These are phyloP conservation scores for Hippocampus zosterae DNA, from an alignment of 2,113 vertebrate genomes.

Conservation along the genomic window DNA sequence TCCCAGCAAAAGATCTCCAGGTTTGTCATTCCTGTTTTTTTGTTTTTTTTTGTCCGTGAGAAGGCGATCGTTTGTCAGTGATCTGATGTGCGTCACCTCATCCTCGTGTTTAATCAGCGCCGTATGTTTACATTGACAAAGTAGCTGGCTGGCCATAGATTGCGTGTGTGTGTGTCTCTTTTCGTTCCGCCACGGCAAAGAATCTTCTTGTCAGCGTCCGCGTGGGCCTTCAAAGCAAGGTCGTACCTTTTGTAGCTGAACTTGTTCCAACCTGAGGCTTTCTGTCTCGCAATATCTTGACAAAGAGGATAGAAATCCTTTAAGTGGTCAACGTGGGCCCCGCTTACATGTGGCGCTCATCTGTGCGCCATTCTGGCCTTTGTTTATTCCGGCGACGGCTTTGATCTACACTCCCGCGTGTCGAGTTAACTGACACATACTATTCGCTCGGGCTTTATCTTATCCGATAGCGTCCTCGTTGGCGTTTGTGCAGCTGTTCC, in stretches of 20 bases:
- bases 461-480: slow-evolving; percentile 1
- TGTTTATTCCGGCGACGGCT: slow-evolving; percentile 59
- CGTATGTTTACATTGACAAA: slow-evolving; percentile 41
- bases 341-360: slow-evolving; percentile 70
- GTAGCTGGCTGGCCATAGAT: slow-evolving; percentile 39
- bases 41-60: background rate
- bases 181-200: slow-evolving; percentile 35
- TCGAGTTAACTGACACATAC: slow-evolving; percentile 34
- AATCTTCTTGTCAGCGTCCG: slow-evolving; percentile 61
- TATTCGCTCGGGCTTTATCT: slow-evolving; percentile 21
- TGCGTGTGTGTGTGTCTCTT: slow-evolving; percentile 33
- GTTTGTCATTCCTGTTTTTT: slow-evolving; percentile 60
- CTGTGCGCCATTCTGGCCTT: slow-evolving; percentile 52
- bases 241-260: slow-evolving; percentile 47
- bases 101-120: slow-evolving; percentile 19
- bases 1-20: slow-evolving; percentile 90
- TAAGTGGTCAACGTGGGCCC: slow-evolving; percentile 57
- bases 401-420: slow-evolving; percentile 43
- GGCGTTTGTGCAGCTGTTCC: slow-evolving; percentile 8
- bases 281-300: slow-evolving; percentile 54
- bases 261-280: slow-evolving; percentile 58
- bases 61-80: background rate
- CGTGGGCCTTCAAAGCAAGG: slow-evolving; percentile 56
- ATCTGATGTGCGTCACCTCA: background rate
- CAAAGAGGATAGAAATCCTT: slow-evolving; percentile 60